A percentile compares a stretch with the other conserved stretches of the same genome.
phyloP scores from a whole-genome alignment of 30 jellyfish, hydroid and myxozoan species.

The Calvadosia cruxmelitensis region DNA sequence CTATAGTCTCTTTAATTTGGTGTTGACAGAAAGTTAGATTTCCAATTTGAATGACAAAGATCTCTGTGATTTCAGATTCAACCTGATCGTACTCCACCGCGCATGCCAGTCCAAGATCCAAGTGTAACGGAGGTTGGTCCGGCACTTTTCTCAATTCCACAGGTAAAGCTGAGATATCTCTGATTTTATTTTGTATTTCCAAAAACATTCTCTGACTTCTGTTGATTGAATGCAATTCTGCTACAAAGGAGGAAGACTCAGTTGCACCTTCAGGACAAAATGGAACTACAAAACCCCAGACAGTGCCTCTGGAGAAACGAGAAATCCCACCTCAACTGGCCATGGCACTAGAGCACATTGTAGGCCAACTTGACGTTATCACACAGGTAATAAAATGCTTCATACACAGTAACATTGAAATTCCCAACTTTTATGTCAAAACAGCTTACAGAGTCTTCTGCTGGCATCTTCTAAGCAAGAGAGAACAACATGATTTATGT shows the following conservation, averaged over 20 bases:
- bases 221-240: no score
- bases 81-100: constrained; percentile 42
- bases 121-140: constrained; percentile 98
- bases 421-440: no score
- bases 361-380: constrained; percentile 93
- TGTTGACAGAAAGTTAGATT: no score
- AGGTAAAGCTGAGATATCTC: no score
- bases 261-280: not conserved
- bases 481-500: no score
- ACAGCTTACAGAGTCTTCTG: no score
- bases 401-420: no score
- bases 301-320: constrained; percentile 85
- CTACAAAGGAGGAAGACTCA: not conserved
- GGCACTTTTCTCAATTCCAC: constrained; percentile 91
- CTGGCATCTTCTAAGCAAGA: no score
- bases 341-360: constrained; percentile 90
- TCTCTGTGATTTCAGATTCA: constrained; percentile 13
- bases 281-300: constrained; percentile 25
- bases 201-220: no score
- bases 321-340: constrained; percentile 98
- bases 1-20: no score
- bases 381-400: constrained; percentile 96
- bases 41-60: no score
- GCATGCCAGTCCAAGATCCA: constrained; percentile 39
- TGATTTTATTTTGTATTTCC: no score